Percentiles rank a stretch among this genome's conserved stretches.
These are phyloP conservation scores for Muntiacus reevesi DNA, from an alignment of 2,113 vertebrate genomes.

Conservation along the genomic window DNA sequence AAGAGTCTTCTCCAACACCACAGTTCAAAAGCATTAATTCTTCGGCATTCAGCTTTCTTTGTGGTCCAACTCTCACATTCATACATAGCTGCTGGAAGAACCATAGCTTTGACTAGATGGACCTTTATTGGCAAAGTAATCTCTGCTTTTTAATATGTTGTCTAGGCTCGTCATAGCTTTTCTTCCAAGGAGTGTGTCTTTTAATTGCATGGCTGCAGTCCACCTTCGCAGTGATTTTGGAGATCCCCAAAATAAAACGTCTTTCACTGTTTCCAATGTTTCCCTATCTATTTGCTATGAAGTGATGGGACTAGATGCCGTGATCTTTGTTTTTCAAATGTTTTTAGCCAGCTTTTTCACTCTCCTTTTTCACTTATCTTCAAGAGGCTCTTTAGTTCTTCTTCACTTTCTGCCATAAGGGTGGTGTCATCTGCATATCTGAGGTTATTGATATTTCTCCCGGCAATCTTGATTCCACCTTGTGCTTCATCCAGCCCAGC, in stretches of 20 bases:
- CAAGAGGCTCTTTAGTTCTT: not conserved
- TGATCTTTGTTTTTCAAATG: not conserved
- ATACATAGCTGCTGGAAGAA: not conserved
- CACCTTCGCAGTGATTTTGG: not conserved
- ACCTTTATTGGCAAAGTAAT: not conserved
- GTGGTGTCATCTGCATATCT: not conserved
- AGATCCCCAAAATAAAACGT: not conserved
- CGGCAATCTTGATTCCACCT: rapidly evolving
- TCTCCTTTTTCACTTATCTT: not conserved
- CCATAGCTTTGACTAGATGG: not conserved
- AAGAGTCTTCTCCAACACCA: not conserved
- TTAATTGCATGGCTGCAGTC: not conserved
- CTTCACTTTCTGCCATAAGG: not conserved
- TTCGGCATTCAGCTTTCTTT: not conserved
- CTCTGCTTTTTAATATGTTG: not conserved
- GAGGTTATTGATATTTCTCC: not conserved
- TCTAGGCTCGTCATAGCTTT: not conserved
- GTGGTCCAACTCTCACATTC: not conserved
- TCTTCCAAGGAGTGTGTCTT: not conserved
- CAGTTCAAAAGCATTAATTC: not conserved
- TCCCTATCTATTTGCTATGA: not conserved
- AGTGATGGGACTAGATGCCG: not conserved
- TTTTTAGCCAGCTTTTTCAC: not conserved
- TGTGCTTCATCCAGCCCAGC: not conserved
- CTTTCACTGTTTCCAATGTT: not conserved